phyloP scores from a whole-genome alignment of 2,113 vertebrate species.

The Ciconia stormi region DNA sequence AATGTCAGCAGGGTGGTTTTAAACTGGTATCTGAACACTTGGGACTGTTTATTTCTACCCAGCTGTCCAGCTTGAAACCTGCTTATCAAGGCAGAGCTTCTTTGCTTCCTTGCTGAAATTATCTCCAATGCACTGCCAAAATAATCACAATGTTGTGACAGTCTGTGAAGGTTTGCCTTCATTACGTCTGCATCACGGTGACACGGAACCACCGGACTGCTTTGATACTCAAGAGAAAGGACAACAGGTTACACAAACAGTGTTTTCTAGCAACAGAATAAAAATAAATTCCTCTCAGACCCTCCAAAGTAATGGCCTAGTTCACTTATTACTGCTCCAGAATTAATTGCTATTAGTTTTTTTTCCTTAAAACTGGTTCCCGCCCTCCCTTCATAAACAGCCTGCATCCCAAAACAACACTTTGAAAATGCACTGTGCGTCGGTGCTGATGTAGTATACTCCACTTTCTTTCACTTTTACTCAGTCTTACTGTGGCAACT shows the following conservation, averaged over 20 bases:
- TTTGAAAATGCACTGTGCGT: background rate
- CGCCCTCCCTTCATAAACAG: background rate
- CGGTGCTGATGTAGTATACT: background rate
- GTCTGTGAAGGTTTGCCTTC: conserved; percentile 33
- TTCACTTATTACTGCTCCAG: background rate
- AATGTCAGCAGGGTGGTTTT: conserved; percentile 1
- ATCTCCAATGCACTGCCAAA: conserved; percentile 1
- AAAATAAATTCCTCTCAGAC: background rate
- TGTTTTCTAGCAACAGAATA: conserved; percentile 1
- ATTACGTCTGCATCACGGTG: conserved; percentile 25
- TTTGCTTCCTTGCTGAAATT: conserved; percentile 26
- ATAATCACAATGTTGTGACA: conserved; percentile 19
- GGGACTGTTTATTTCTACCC: background rate
- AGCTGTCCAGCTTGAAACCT: background rate
- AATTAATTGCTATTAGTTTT: background rate
- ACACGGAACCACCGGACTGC: conserved; percentile 23
- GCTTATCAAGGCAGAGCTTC: background rate
- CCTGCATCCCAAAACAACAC: background rate
- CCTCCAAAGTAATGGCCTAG: background rate
- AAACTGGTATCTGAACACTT: background rate
- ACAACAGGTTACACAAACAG: conserved; percentile 54
- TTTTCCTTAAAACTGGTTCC: background rate
- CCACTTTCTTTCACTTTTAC: background rate
- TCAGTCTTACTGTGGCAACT: background rate
- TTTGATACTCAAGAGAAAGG: conserved; percentile 23